phyloP scores from a whole-genome alignment of 1,140 invertebrate genomes.

The Halyomorpha halys region DNA sequence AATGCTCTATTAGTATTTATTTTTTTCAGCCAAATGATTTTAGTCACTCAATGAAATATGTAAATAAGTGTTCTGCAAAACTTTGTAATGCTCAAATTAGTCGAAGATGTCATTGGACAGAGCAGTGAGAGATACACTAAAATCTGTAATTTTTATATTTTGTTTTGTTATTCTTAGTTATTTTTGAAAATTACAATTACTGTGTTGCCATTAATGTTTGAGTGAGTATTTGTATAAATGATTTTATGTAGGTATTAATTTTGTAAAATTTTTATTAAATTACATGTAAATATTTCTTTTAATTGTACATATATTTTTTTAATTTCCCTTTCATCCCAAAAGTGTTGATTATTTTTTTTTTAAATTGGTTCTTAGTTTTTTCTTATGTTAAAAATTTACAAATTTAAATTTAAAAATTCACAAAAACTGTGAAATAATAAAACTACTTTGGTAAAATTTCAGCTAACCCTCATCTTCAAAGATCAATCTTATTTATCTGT shows the following conservation, averaged over 20 bases:
- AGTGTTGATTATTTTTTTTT: too few relatives aligned
- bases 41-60: neutral
- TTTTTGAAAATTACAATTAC: neutral
- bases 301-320: neutral
- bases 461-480: too few relatives aligned
- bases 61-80: neutral
- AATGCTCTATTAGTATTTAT: too few relatives aligned
- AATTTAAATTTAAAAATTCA: too few relatives aligned
- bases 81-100: too few relatives aligned
- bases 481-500: too few relatives aligned
- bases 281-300: neutral
- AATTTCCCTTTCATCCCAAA: neutral
- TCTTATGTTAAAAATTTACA: too few relatives aligned
- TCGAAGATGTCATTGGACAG: too few relatives aligned
- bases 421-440: too few relatives aligned
- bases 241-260: neutral
- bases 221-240: slow-evolving; percentile 13
- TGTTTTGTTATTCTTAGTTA: neutral
- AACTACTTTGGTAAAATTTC: too few relatives aligned
- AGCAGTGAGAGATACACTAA: too few relatives aligned
- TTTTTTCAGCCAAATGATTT: neutral
- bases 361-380: too few relatives aligned
- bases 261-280: slow-evolving; percentile 10
- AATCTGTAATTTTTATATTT: neutral
- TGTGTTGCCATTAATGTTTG: slow-evolving; percentile 14